Conservation (phyloP, 2,113 vertebrate species). For the Ornithorhynchus anatinus region DNA sequence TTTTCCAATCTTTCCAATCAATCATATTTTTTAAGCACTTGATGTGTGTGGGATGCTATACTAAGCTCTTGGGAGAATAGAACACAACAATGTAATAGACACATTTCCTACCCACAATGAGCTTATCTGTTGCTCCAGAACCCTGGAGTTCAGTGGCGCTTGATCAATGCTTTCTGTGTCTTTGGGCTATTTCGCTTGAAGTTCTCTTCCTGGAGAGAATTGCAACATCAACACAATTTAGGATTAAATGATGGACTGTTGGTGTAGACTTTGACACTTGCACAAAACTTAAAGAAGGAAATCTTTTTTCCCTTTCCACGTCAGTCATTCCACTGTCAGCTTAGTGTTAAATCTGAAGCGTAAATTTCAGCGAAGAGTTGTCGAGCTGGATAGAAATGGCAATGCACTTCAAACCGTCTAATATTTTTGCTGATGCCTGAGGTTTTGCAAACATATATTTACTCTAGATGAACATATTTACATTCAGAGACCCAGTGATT, state of each 20-base stretch:
- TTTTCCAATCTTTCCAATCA: background rate
- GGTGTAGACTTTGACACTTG: background rate
- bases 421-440: background rate
- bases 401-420: background rate
- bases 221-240: background rate
- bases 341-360: constrained; percentile 9
- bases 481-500: background rate
- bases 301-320: background rate
- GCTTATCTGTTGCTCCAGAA: too few species aligned
- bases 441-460: background rate
- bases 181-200: background rate
- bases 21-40: background rate
- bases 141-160: too few species aligned
- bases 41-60: background rate
- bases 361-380: constrained; percentile 5
- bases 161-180: background rate
- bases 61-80: too few species aligned
- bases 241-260: background rate
- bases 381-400: background rate
- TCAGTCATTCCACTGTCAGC: background rate
- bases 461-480: background rate
- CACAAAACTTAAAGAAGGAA: constrained; percentile 30
- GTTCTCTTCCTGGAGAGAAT: background rate
- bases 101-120: too few species aligned
- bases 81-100: too few species aligned